Evolutionary conservation across 2,888 invertebrate species (phyloP), one percentile per base, ranked within the genome.

Genomic region (Ectemnius continuus): DNA sequence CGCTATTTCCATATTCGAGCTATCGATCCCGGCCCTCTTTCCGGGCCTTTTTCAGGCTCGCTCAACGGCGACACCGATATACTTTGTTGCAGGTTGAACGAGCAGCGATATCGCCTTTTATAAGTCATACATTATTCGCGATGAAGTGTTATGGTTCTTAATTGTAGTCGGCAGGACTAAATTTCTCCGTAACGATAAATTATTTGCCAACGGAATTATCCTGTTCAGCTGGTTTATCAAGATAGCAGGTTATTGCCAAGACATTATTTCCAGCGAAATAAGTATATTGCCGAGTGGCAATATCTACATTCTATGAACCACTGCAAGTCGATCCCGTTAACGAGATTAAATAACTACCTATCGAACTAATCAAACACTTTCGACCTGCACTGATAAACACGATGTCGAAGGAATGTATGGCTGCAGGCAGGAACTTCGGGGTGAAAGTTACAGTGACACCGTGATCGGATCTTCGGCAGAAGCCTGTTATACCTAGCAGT

Each of bases 1-100:
- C 13, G 58, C 46, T 57, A 72, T 78, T 78, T 79, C 67, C 78
- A 78, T 78, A 62, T 52, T 8, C 67, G 64, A 11, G 36, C 36
- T 5, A 36, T 36, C 36, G 36, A 36, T 8, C 36, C 36, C 8
- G 36, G 8, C 36, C 36, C 36, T 36, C 36, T 36, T 6, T 36
- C 36, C 36, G 36, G 36, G n/a, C 52, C 52, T 52, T 52, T 52
- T 52, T 52, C n/a, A 52, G n/a, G 16, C 52, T 16, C 16, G 16
- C 14, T 13, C 8, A 13, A 52, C 52, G 0, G 16, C 13, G 52
- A 52, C 16, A 52, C 16, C 16, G 52, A 52, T 16, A 16, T 52
- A 52, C n/a, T 16, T 5, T 52, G 52, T 52, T 16, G n/a, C n/a
- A 14, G 2, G n/a, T 4, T 13, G 52, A 52, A 52, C 52, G 52